Base-by-base conservation (phyloP, 2,797 vertebrate genomes). In the Falco columbarius region DNA sequence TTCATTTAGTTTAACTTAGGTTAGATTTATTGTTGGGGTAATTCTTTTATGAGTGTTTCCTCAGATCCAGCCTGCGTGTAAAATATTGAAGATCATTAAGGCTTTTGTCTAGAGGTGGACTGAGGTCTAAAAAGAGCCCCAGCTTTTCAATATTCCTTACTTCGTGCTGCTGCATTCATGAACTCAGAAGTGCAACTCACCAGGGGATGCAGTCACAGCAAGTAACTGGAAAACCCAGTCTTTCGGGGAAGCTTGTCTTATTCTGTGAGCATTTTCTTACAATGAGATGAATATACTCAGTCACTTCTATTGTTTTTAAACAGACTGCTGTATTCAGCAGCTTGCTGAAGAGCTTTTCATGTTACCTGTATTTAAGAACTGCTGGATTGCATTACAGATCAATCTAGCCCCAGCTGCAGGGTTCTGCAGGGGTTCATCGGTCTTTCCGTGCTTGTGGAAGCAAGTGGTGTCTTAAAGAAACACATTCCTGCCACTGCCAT, bases 291-390 rank as follows among this genome's bases (percentile, higher is more conserved):
- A 83, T 88, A 80, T 82, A 52, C 73, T 84, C 87, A 56, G 82
- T 76, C 68, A 66, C 29, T 72, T 63, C 49, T n/a, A 36, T 92
- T 93, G 93, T 94, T 95, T 96, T 91, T 86, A 85, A 74, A 62
- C 67, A 85, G 47, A 17, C 68, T 74, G n/a, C 30, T 85, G 56
- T 42, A 83, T 95, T 74, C 29, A 88, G 77, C 61, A 55, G 84
- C 79, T 91, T 83, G 55, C 76, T 96, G 82, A 91, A 75, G 86
- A 90, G 79, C 54, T 46, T 40, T 74, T 77, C 62, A 26, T 38
- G 80, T 92, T 94, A 90, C 92, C 70, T 97, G 77, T 81, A 32
- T 80, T 94, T 96, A 90, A 94, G 93, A 95, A 63, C 63, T 95
- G 75, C 86, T 93, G 32, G 75, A 76, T 15, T 83, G 95, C 83